These are phyloP conservation scores for Oligia latruncula DNA, from an alignment of 2,888 invertebrate genomes.

Conservation along the genomic window DNA sequence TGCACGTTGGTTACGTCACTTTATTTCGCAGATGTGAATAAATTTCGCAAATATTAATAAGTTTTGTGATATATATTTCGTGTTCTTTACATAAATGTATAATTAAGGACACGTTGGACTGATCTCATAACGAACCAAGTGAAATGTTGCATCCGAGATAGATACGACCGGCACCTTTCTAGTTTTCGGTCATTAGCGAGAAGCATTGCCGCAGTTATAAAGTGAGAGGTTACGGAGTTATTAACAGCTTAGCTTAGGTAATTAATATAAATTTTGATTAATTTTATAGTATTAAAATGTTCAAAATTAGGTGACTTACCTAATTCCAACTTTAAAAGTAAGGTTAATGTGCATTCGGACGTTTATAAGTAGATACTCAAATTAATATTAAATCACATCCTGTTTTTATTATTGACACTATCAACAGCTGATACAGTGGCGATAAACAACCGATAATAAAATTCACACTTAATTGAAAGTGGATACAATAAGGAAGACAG, in stretches of 20 bases:
- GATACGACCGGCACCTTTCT: constrained; percentile 51
- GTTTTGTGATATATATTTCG: constrained; percentile 55
- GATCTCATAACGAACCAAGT: constrained; percentile 55
- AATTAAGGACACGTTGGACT: constrained; percentile 57
- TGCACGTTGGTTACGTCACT: constrained; percentile 49
- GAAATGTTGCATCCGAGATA: constrained; percentile 60
- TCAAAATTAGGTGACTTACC: background rate
- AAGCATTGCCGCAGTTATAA: constrained; percentile 25
- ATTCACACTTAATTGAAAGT: constrained; percentile 57
- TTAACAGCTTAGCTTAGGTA: constrained; percentile 20
- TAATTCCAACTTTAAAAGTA: constrained; percentile 13
- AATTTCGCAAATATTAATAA: constrained; percentile 44
- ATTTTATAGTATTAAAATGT: constrained; percentile 1
- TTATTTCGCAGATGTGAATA: constrained; percentile 48
- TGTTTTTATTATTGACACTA: constrained; percentile 47
- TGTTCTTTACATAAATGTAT: constrained; percentile 61
- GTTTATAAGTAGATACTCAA: background rate
- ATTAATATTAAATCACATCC: constrained; percentile 18
- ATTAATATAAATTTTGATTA: constrained; percentile 11
- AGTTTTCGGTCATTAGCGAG: constrained; percentile 55
- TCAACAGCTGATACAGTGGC: constrained; percentile 27
- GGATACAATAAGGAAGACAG: constrained; percentile 61
- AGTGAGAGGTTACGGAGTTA: constrained; percentile 36
- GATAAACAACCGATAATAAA: constrained; percentile 59
- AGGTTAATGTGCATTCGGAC: background rate